Conservation (phyloP, 2,113 vertebrate genomes). For the Lynx canadensis region DNA sequence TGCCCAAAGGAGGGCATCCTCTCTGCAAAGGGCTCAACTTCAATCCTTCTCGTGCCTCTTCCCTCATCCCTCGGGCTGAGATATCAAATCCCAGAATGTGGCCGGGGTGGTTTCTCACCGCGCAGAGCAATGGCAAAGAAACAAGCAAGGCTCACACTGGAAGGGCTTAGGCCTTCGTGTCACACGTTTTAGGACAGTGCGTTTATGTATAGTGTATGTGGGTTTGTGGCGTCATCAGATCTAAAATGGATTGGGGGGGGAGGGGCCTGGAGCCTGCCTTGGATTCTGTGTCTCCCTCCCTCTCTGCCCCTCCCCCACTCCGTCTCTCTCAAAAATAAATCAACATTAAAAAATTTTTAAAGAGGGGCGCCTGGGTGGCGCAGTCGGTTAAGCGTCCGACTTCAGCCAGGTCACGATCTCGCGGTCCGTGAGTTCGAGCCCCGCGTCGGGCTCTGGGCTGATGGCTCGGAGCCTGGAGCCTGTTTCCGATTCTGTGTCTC, state of each 20-base stretch:
- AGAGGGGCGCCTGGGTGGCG: no score
- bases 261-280: no score
- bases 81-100: accelerated
- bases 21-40: neutral
- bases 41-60: neutral
- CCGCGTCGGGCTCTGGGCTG: no score
- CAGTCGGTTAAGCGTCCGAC: no score
- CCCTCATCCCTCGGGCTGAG: neutral
- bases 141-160: accelerated
- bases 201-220: neutral
- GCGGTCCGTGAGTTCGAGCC: no score
- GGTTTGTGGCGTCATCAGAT: neutral
- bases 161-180: accelerated
- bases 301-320: neutral
- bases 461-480: no score
- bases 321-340: no score
- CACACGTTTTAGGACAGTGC: neutral
- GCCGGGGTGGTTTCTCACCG: neutral
- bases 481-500: no score
- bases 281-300: no score
- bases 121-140: accelerated
- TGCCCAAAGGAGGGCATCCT: accelerated
- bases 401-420: no score
- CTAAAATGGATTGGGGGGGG: neutral
- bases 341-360: no score